Evolutionary conservation across 1,140 invertebrate genomes (phyloP).

Genomic region (Drosophila azteca): DNA sequence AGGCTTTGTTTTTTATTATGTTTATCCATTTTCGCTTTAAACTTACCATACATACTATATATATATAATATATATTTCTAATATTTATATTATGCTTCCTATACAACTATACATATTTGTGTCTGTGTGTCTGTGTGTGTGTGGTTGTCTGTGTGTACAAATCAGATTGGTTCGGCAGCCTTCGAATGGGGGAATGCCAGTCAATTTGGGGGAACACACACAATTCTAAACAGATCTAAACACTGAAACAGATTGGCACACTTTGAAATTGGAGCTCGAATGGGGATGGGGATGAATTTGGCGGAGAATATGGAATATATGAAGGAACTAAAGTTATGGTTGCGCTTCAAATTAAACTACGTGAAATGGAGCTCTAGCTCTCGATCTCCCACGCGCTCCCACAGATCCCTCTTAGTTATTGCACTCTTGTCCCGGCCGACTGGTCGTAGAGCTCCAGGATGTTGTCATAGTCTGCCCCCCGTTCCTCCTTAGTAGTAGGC

Average conservation of each 20-base stretch:
- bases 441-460: too few relatives aligned
- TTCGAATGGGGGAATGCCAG: conserved; percentile 4
- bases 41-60: conserved; percentile 19
- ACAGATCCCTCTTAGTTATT: conserved; percentile 15
- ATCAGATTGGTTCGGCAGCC: conserved; percentile 25
- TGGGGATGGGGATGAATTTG: too few relatives aligned
- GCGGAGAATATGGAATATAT: too few relatives aligned
- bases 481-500: conserved; percentile 73
- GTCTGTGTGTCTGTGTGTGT: conserved; percentile 40
- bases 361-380: neutral
- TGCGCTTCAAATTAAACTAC: conserved; percentile 9
- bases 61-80: conserved; percentile 29
- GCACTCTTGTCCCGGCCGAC: conserved; percentile 48
- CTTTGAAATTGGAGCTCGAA: conserved; percentile 33
- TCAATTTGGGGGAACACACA: conserved; percentile 14
- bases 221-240: conserved; percentile 55
- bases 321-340: too few relatives aligned
- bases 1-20: conserved; percentile 11
- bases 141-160: conserved; percentile 24
- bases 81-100: conserved; percentile 47
- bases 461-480: too few relatives aligned
- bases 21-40: conserved; percentile 5
- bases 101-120: conserved; percentile 76
- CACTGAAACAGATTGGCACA: conserved; percentile 73
- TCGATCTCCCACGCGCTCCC: too few relatives aligned